These are phyloP conservation scores for Salvelinus sp. DNA, from an alignment of 2,113 vertebrate genomes.

Conservation along the genomic window DNA sequence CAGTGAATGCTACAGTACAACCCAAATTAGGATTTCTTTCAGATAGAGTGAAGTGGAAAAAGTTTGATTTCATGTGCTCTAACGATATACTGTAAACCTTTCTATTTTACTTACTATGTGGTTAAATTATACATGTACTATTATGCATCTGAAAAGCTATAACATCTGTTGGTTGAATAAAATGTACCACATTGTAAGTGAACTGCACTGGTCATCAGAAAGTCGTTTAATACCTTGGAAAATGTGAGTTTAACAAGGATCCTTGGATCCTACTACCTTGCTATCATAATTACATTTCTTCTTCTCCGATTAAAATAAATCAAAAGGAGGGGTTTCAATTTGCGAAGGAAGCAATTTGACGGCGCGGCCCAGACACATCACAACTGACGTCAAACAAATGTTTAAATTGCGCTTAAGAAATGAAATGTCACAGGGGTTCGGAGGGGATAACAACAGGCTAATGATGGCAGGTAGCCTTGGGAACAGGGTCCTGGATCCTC, in stretches of 20 bases:
- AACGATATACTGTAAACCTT: no score
- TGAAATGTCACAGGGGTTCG: slow-evolving; percentile 31
- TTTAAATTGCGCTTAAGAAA: slow-evolving; percentile 25
- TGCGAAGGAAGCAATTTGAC: background rate
- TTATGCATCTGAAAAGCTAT: background rate
- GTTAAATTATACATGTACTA: background rate
- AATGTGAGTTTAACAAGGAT: background rate
- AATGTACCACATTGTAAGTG: background rate
- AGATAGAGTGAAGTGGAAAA: background rate
- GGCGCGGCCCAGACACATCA: background rate
- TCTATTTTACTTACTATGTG: background rate
- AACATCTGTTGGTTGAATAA: background rate
- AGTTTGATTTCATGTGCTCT: no score
- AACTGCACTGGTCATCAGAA: background rate
- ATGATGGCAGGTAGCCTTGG: slow-evolving; percentile 34
- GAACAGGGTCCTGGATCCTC: slow-evolving; percentile 1
- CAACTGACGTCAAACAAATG: slow-evolving; percentile 28
- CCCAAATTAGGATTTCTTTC: background rate
- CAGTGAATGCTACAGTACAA: slow-evolving; percentile 27
- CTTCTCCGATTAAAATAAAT: slow-evolving; percentile 4
- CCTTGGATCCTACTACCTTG: background rate
- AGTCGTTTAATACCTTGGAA: background rate
- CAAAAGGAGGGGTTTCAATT: background rate
- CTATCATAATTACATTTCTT: background rate
- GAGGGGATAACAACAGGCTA: slow-evolving; percentile 35